phyloP scores from a whole-genome alignment of 2,113 vertebrate species.

The Anhinga rufa region DNA sequence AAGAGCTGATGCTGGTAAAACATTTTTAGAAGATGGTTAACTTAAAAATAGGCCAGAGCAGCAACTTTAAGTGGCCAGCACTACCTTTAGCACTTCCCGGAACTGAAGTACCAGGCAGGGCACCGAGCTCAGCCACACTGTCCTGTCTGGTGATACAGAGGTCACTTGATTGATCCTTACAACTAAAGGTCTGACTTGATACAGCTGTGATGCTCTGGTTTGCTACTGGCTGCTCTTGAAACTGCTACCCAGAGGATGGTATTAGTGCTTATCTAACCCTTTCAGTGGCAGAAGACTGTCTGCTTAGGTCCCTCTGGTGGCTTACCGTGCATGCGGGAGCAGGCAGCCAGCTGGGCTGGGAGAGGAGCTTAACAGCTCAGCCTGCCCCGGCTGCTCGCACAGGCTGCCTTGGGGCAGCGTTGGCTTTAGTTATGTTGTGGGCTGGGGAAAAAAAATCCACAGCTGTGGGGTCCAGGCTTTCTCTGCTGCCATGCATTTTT shows the following conservation, averaged over 20 bases:
- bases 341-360: neutral
- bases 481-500: neutral
- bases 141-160: neutral
- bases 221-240: neutral
- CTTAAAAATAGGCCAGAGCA: neutral
- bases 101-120: neutral
- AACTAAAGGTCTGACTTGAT: neutral
- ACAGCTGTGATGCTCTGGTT: neutral
- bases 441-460: neutral
- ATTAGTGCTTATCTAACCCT: neutral
- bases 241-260: neutral
- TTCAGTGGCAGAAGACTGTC: neutral
- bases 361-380: neutral
- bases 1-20: neutral
- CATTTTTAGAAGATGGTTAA: neutral
- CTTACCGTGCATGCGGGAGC: accelerated
- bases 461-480: neutral
- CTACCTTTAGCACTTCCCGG: neutral
- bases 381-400: neutral
- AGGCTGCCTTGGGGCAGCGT: neutral
- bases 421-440: neutral
- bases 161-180: neutral
- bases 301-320: neutral
- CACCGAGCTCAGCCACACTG: neutral
- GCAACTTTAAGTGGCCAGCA: neutral